phyloP scores from a whole-genome alignment of 2,797 vertebrate genomes.

The Setipinna tenuifilis region DNA sequence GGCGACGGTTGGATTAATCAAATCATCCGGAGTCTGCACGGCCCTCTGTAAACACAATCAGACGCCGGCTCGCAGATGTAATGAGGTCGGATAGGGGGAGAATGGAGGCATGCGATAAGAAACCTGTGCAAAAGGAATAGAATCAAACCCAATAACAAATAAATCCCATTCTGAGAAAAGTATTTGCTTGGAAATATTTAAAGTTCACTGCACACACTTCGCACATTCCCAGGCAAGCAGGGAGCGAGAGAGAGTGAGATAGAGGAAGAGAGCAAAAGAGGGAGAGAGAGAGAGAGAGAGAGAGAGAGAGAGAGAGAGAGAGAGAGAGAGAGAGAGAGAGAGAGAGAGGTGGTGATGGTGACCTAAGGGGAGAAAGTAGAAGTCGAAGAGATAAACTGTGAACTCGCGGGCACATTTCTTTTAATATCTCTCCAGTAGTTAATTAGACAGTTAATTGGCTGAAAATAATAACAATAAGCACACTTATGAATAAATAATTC shows the following conservation, averaged over 20 bases:
- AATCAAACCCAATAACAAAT: conserved; percentile 59
- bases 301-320: conserved; percentile 43
- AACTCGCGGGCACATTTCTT: background rate
- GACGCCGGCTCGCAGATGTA: conserved; percentile 53
- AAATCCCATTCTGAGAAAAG: conserved; percentile 56
- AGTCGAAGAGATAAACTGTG: conserved; percentile 10
- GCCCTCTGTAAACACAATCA: conserved; percentile 68
- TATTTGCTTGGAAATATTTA: conserved; percentile 35
- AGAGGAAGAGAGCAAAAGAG: too few species aligned
- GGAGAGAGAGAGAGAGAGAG: too few species aligned
- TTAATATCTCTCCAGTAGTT: background rate
- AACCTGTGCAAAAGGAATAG: conserved; percentile 55
- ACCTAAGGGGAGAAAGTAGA: background rate
- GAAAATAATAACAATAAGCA: conserved; percentile 6
- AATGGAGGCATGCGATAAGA: conserved; percentile 39
- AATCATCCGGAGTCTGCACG: conserved; percentile 63
- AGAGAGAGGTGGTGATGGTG: conserved; percentile 55
- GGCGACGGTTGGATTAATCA: conserved; percentile 66
- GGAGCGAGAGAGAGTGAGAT: background rate
- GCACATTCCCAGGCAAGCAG: conserved; percentile 62
- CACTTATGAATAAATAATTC: background rate
- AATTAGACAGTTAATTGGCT: conserved; percentile 6
- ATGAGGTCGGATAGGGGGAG: conserved; percentile 6
- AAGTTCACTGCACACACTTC: background rate
- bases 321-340: conserved; percentile 45